These are phyloP conservation scores for Tetraodon nigroviridis DNA, from an alignment of 2,113 vertebrate species.

Conservation along the genomic window DNA sequence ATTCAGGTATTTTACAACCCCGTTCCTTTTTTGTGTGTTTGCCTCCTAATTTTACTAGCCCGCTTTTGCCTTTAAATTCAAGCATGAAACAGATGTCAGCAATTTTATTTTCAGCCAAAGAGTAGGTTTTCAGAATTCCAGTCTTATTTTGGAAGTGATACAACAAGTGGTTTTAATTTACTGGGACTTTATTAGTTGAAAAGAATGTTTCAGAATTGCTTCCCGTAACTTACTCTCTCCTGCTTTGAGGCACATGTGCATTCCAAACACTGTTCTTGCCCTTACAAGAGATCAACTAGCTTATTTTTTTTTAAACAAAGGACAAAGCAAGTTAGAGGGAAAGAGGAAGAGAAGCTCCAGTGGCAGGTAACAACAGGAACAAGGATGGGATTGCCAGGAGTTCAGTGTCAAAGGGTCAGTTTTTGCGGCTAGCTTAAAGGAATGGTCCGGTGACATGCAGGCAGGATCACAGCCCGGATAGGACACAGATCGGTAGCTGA, in stretches of 20 bases:
- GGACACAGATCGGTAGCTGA: slow-evolving; percentile 34
- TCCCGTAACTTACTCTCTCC: slow-evolving; percentile 49
- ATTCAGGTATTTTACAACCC: background rate
- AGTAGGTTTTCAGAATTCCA: slow-evolving; percentile 40
- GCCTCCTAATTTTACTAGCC: slow-evolving; percentile 14
- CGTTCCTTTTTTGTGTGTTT: background rate
- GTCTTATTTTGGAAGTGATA: slow-evolving; percentile 56
- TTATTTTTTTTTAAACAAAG: slow-evolving; percentile 66
- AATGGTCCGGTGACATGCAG: slow-evolving; percentile 35
- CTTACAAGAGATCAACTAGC: slow-evolving; percentile 54
- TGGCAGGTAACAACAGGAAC: slow-evolving; percentile 3
- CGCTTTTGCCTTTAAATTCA: slow-evolving; percentile 19
- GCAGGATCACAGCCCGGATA: slow-evolving; percentile 24
- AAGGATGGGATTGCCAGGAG: background rate
- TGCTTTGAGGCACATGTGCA: slow-evolving; percentile 30
- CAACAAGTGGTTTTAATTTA: slow-evolving; percentile 70
- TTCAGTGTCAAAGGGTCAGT: no score
- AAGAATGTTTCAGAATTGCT: slow-evolving; percentile 63
- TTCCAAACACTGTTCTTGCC: slow-evolving; percentile 28
- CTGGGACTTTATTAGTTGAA: slow-evolving; percentile 58
- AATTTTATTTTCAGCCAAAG: slow-evolving; percentile 47
- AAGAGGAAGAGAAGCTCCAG: slow-evolving; percentile 13
- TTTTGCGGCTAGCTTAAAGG: no score
- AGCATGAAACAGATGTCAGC: slow-evolving; percentile 34
- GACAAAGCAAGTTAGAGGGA: slow-evolving; percentile 4